Conservation (phyloP, 2,888 invertebrate genomes). For the Mycogona germanica region DNA sequence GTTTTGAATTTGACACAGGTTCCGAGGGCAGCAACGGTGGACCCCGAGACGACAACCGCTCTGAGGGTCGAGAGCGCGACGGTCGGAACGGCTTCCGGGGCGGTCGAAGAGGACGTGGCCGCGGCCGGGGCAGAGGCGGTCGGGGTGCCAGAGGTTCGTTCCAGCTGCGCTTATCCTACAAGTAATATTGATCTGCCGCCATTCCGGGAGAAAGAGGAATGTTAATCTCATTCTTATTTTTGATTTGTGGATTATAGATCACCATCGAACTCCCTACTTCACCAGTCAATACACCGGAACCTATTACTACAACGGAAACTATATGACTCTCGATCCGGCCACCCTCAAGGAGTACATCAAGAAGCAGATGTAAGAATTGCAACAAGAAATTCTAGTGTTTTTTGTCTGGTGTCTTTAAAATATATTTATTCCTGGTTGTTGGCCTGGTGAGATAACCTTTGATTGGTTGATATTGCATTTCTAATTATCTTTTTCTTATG, state of each 20-base stretch:
- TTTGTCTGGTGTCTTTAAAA: not conserved
- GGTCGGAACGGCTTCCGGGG: constrained; percentile 20
- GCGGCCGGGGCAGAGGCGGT: constrained; percentile 32
- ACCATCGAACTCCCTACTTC: no score
- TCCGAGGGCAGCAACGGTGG: not conserved
- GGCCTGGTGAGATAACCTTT: not conserved
- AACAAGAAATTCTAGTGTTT: not conserved
- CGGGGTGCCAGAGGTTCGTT: constrained; percentile 23
- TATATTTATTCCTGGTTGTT: not conserved
- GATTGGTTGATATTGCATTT: not conserved
- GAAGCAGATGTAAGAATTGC: constrained; percentile 69
- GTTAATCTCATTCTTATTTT: not conserved
- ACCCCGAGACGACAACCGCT: not conserved
- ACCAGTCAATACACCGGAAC: constrained; percentile 22
- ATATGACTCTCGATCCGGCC: constrained; percentile 39
- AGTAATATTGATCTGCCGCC: constrained; percentile 3
- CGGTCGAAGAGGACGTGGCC: constrained; percentile 27
- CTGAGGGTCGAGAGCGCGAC: not conserved
- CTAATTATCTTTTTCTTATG: not conserved
- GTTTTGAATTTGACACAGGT: no score
- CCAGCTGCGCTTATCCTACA: constrained; percentile 21
- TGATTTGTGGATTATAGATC: no score
- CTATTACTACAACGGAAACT: constrained; percentile 20
- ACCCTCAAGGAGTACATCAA: constrained; percentile 70
- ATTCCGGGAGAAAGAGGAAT: not conserved